Evolutionary conservation across 2,888 invertebrate genomes (phyloP).

Genomic region (Elaeidobius kamerunicus): DNA sequence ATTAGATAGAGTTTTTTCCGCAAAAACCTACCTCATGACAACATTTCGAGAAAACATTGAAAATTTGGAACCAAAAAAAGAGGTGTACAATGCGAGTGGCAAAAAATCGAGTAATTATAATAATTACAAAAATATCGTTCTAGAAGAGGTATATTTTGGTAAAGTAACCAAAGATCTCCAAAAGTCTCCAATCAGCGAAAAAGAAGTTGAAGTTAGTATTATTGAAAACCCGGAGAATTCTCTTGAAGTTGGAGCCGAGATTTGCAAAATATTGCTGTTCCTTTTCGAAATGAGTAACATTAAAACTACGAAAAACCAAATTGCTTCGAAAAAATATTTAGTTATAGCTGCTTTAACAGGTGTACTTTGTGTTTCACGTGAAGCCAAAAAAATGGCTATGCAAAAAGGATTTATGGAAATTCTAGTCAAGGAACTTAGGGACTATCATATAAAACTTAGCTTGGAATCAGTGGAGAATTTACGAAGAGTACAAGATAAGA

Average conservation of each 20-base stretch:
- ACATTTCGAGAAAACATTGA: conserved; percentile 26
- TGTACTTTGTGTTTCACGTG: conserved; percentile 49
- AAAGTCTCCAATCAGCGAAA: conserved; percentile 10
- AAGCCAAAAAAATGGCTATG: conserved; percentile 51
- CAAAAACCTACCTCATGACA: conserved; percentile 33
- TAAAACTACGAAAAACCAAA: conserved; percentile 38
- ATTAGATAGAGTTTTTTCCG: conserved; percentile 41
- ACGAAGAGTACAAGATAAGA: conserved; percentile 48
- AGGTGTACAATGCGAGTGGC: background rate
- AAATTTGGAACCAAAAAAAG: conserved; percentile 12
- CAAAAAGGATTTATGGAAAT: conserved; percentile 43
- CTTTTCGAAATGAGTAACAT: conserved; percentile 50
- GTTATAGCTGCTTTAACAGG: conserved; percentile 49
- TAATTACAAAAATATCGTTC: conserved; percentile 33
- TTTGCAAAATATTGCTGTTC: conserved; percentile 51
- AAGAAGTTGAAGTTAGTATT: conserved; percentile 34
- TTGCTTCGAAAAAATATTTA: conserved; percentile 46
- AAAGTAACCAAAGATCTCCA: conserved; percentile 29
- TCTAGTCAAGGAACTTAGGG: conserved; percentile 49
- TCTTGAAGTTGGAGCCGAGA: conserved; percentile 48
- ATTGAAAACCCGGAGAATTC: conserved; percentile 28
- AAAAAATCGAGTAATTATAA: conserved; percentile 3
- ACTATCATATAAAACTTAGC: conserved; percentile 51
- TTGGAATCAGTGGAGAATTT: conserved; percentile 51
- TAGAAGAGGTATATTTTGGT: conserved; percentile 42